Base-by-base conservation (phyloP, 2,888 invertebrate genomes). In the Drosophila mercatorum region DNA sequence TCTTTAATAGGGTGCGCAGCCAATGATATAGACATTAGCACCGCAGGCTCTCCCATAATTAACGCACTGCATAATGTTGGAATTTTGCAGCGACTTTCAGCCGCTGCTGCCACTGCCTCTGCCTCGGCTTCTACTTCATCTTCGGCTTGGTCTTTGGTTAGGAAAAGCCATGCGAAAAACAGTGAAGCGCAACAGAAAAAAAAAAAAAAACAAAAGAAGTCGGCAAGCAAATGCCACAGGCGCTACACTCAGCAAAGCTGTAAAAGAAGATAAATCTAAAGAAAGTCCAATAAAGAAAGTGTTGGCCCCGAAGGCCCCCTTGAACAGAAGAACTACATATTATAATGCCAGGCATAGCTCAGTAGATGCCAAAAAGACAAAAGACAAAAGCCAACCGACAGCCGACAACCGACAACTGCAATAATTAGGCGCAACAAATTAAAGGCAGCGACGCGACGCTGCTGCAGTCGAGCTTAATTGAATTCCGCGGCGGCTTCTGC, bases 251-350 rank as follows among this genome's bases (percentile, higher is more conserved):
- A 41, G 60, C 68, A 11, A 66, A 72, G 68, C 71, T 68, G 61
- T 56, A 60, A 63, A 62, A 78, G 78, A 59, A 72, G 83, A 74
- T 79, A 78, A 72, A 80, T 75, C 78, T 65, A 81, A 84, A 81
- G 85, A 87, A 84, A 85, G 84, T 82, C 76, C 80, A 85, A 80
- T 77, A 72, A 83, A 85, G 84, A 85, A 85, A 85, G 84, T 85
- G 84, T 87, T 83, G 78, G 80, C 86, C 82, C 72, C 72, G n/a
- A 75, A 81, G 83, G 82, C 85, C 52, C 52, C 52, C 69, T 69
- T 68, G 46, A 68, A n/a, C 46, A 49, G 63, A n/a, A 61, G 69
- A 73, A 78, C 70, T 85, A 78, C 76, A 83, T 68, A 73, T 83
- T 81, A 76, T 80, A 74, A 72, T 72, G 51, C 55, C 73, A 49